A percentile compares a stretch with the other conserved stretches of the same genome.
Evolutionary conservation across 2,888 invertebrate genomes (phyloP).

Genomic region (Apantesis nais): DNA sequence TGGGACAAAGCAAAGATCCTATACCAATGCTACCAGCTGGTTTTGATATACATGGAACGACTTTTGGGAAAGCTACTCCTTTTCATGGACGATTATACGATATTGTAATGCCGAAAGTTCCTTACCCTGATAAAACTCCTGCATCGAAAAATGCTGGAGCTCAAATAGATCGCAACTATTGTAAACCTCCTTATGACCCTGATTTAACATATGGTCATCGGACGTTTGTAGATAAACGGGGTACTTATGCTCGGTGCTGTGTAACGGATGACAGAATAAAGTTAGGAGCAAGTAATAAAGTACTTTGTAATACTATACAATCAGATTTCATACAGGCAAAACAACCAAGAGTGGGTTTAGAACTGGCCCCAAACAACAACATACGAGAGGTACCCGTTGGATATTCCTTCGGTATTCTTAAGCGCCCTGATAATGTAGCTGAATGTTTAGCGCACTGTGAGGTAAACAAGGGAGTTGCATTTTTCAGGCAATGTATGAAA

Average conservation of each 20-base stretch:
- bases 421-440: conserved; percentile 72
- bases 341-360: conserved; percentile 69
- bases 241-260: conserved; percentile 77
- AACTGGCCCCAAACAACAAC: conserved; percentile 80
- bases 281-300: conserved; percentile 66
- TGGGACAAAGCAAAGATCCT: conserved; percentile 64
- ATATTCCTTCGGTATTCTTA: conserved; percentile 76
- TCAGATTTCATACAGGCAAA: conserved; percentile 68
- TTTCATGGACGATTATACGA: conserved; percentile 68
- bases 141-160: conserved; percentile 55
- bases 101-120: conserved; percentile 70
- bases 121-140: conserved; percentile 65
- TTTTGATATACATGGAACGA: conserved; percentile 61
- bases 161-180: conserved; percentile 66
- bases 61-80: conserved; percentile 67
- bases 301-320: conserved; percentile 70
- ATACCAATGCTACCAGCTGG: conserved; percentile 75
- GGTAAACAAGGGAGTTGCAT: conserved; percentile 65
- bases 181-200: conserved; percentile 71
- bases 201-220: conserved; percentile 77
- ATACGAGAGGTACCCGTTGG: conserved; percentile 74
- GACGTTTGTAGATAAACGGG: conserved; percentile 75
- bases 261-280: conserved; percentile 67
- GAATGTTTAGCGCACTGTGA: conserved; percentile 74
- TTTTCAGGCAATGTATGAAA: conserved; percentile 74